phyloP scores from a whole-genome alignment of 2,113 vertebrate species.

The Aspidoscelis tigris region DNA sequence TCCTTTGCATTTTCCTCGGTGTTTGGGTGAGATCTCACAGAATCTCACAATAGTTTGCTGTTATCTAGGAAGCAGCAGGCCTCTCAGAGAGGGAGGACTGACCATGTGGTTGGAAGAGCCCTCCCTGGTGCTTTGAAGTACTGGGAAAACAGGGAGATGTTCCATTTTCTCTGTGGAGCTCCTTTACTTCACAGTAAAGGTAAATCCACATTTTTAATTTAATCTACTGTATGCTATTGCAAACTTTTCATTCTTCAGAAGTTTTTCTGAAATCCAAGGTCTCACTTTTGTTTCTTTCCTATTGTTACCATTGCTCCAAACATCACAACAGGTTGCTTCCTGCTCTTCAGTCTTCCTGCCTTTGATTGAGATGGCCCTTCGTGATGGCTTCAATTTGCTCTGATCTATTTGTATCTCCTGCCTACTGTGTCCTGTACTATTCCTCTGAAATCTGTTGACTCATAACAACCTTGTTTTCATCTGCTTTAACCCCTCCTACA shows the following conservation, averaged over 20 bases:
- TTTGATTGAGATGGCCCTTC: neutral
- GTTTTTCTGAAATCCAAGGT: neutral
- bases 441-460: slow-evolving; percentile 15
- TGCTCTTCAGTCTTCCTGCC: neutral
- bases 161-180: no score
- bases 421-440: neutral
- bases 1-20: no score
- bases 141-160: no score
- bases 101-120: no score
- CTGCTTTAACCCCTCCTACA: neutral
- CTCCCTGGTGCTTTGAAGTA: no score
- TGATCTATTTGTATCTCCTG: slow-evolving; percentile 11
- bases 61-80: no score
- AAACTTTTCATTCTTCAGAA: neutral
- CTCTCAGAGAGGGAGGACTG: no score
- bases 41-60: no score
- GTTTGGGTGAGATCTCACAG: no score
- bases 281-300: neutral
- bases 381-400: slow-evolving; percentile 9
- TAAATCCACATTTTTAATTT: no score
- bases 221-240: no score
- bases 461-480: slow-evolving; percentile 3
- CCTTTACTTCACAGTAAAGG: no score
- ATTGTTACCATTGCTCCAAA: slow-evolving; percentile 3
- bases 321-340: slow-evolving; percentile 17